Conservation (phyloP, 2,888 invertebrate genomes). For the Meteorus cinctellus region DNA sequence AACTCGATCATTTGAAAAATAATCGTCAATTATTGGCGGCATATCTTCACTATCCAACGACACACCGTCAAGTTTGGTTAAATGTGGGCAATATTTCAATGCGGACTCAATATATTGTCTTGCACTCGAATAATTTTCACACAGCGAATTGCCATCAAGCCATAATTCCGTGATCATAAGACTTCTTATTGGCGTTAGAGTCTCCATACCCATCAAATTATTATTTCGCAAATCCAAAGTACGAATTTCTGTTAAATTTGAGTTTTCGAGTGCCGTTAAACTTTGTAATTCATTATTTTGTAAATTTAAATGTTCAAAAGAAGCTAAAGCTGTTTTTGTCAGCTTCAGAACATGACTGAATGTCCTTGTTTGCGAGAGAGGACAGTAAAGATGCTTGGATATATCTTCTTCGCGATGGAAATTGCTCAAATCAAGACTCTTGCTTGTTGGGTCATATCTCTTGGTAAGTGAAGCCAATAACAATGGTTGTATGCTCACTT, state of each 20-base stretch:
- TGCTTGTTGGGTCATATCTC: constrained; percentile 66
- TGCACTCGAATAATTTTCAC: constrained; percentile 78
- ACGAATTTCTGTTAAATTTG: constrained; percentile 57
- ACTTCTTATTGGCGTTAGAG: constrained; percentile 65
- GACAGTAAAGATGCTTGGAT: constrained; percentile 69
- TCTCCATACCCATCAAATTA: constrained; percentile 59
- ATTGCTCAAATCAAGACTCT: constrained; percentile 70
- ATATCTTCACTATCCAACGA: constrained; percentile 54
- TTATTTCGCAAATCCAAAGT: constrained; percentile 69
- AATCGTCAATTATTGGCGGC: constrained; percentile 57
- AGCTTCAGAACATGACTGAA: constrained; percentile 73
- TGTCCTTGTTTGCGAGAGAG: constrained; percentile 74
- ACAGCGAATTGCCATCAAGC: constrained; percentile 83
- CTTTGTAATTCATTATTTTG: constrained; percentile 60
- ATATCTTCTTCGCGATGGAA: constrained; percentile 74
- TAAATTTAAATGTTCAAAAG: constrained; percentile 62
- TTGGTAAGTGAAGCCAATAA: constrained; percentile 69
- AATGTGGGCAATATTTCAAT: constrained; percentile 75
- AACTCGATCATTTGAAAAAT: constrained; percentile 51
- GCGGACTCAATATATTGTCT: constrained; percentile 77
- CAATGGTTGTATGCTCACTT: constrained; percentile 74
- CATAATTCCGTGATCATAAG: constrained; percentile 75
- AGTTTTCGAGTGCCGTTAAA: constrained; percentile 56
- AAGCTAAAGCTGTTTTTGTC: constrained; percentile 58
- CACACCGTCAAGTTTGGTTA: constrained; percentile 77